Conservation (phyloP, 2,888 invertebrate genomes). For the Arge pagana region DNA sequence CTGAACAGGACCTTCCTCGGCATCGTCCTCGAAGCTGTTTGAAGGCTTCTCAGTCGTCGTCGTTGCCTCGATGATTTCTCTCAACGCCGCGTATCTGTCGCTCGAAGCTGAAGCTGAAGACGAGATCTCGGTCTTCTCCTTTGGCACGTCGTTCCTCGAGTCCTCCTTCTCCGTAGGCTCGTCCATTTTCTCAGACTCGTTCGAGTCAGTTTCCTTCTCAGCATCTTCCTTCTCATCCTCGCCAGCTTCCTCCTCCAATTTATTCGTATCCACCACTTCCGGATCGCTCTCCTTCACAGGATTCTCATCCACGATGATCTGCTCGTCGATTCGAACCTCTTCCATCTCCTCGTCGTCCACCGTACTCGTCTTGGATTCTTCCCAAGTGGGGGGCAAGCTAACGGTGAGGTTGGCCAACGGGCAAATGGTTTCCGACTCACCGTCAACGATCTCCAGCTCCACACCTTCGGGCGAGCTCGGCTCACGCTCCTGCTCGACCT, state of each 20-base stretch:
- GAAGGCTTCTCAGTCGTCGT: conserved; percentile 33
- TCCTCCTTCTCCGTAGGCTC: conserved; percentile 33
- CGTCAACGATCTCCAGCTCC: conserved; percentile 35
- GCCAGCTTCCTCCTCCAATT: conserved; percentile 37
- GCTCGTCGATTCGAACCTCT: conserved; percentile 8
- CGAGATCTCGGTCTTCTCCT: conserved; percentile 49
- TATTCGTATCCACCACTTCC: conserved; percentile 30
- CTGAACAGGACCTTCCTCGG: conserved; percentile 30
- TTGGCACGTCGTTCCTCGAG: conserved; percentile 29
- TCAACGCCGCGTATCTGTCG: conserved; percentile 80
- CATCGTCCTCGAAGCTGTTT: conserved; percentile 32
- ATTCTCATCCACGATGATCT: conserved; percentile 14
- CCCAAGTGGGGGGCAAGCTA: conserved; percentile 39
- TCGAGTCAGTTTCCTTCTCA: conserved; percentile 23
- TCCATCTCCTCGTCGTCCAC: conserved; percentile 8
- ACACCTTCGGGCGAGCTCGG: conserved; percentile 57
- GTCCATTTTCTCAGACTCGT: conserved; percentile 27
- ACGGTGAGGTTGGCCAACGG: conserved; percentile 42
- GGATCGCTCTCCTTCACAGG: conserved; percentile 12
- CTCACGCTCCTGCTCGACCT: conserved; percentile 40
- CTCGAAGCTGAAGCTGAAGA: conserved; percentile 61
- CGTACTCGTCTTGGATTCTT: conserved; percentile 28
- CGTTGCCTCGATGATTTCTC: conserved; percentile 68
- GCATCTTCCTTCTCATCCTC: conserved; percentile 30
- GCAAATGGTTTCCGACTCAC: conserved; percentile 21